Percentiles rank a stretch among this genome's conserved stretches.
phyloP scores from a whole-genome alignment of 2,888 invertebrate genomes.

The Pseudanteris insignis region DNA sequence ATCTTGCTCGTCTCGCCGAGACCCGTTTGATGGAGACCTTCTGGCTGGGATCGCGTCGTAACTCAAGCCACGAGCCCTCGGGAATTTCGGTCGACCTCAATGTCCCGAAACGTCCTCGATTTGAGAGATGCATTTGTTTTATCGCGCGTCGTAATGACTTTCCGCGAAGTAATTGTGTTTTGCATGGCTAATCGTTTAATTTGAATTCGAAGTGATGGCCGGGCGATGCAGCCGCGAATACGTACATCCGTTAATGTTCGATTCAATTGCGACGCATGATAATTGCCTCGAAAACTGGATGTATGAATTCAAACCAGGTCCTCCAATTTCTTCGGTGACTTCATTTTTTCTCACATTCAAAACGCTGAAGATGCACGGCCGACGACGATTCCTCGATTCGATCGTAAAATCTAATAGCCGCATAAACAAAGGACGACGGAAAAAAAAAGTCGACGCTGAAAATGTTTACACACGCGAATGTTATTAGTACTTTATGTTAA shows the following conservation, averaged over 20 bases:
- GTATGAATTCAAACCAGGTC: too few species aligned
- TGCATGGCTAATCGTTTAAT: conserved; percentile 15
- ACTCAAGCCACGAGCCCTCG: conserved; percentile 52
- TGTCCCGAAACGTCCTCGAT: conserved; percentile 45
- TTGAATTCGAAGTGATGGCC: conserved; percentile 13
- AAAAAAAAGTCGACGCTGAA: conserved; percentile 57
- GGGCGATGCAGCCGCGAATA: too few species aligned
- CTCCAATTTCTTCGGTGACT: too few species aligned
- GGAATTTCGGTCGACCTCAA: conserved; percentile 48
- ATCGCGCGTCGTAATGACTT: conserved; percentile 33
- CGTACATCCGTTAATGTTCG: too few species aligned
- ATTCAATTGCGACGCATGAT: too few species aligned
- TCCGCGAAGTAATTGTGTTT: conserved; percentile 18
- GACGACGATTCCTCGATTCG: conserved; percentile 61
- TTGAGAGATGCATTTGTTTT: conserved; percentile 36
- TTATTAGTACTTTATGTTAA: conserved; percentile 66
- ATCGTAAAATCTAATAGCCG: conserved; percentile 65
- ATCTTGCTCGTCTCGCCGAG: conserved; percentile 52
- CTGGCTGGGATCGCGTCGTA: conserved; percentile 54
- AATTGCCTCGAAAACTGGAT: too few species aligned
- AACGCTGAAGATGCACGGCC: too few species aligned
- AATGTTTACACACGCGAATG: conserved; percentile 57
- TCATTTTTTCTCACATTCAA: too few species aligned
- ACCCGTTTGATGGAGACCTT: conserved; percentile 55
- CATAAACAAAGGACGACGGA: conserved; percentile 64